Evolutionary conservation across 1,140 invertebrate species (phyloP).

Genomic region (Drosophila kohkoa): DNA sequence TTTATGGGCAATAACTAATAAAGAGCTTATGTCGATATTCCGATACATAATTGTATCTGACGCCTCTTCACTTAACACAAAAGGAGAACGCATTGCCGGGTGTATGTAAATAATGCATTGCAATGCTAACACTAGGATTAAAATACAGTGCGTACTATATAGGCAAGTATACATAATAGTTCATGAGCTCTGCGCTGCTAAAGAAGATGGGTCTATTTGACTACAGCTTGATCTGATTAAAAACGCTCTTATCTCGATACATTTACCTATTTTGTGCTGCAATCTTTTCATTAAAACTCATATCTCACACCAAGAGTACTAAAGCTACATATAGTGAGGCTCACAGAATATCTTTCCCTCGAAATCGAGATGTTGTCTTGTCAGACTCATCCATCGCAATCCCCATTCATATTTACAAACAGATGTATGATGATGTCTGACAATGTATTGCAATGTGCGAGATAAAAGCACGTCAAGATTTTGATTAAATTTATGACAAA

Average conservation of each 20-base stretch:
- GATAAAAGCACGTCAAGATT: conserved; percentile 56
- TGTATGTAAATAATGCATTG: not conserved
- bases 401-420: conserved; percentile 14
- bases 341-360: not conserved
- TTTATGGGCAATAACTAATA: no score
- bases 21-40: not conserved
- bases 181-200: not conserved
- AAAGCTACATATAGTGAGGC: not conserved
- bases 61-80: not conserved
- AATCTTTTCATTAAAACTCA: conserved; percentile 56
- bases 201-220: not conserved
- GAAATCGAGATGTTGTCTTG: conserved; percentile 11
- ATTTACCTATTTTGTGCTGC: conserved; percentile 35
- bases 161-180: not conserved
- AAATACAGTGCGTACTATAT: not conserved
- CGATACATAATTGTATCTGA: not conserved
- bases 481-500: conserved; percentile 82
- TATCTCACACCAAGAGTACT: conserved; percentile 3
- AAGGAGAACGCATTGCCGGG: not conserved
- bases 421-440: not conserved
- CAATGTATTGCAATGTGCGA: conserved; percentile 24
- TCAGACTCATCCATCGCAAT: conserved; percentile 1
- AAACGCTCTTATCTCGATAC: conserved; percentile 35
- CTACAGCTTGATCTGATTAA: not conserved
- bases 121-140: not conserved